Base-by-base conservation (phyloP, 2,113 vertebrate species). In the Willisornis vidua region DNA sequence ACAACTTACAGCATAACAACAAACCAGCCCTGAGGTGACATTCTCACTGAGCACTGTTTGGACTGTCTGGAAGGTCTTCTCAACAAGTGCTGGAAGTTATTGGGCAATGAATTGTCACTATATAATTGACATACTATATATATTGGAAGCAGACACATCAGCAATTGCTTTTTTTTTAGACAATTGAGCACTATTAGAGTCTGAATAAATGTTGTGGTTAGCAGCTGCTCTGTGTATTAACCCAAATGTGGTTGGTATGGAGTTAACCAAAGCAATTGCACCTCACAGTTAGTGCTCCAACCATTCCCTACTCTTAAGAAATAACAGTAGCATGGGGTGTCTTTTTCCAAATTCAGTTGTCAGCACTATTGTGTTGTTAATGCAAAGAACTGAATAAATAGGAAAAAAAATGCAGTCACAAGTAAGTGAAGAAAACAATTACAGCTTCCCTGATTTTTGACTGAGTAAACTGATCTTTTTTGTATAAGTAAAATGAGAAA, bases 91-190 rank as follows among this genome's bases (percentile, higher is more conserved):
- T 49, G 19, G 33, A 79, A 68, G 48, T 31, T 31, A 43, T 22
- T 14, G 29, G 24, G 7, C 22, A 67, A 46, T n/a, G 78, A 28
- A 49, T 49, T 82, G 14, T 35, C 13, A 28, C 18, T 13, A 12
- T 23, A 14, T 20, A 54, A 77, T 7, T 58, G 26, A 5, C 33
- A 59, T 15, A 25, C 19, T 45, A 8, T 5, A 33, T 24, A 2
- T 29, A 24, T 9, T 31, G 3, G 0, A 0, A 59, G 17, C 5
- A 46, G 12, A 24, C 19, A 6, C 25, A 17, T 35, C 39, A 31
- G 6, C 17, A 81, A 28, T 37, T 63, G 14, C 1, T 49, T 37
- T 79, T 79, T 79, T 70, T 74, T 87, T 23, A 67, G 68, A 19
- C 10, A 49, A 8, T 3, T 57, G 58, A 66, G 29, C 55, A 46